Evolutionary conservation across 1,140 invertebrate species (phyloP).

Genomic region (Pissodes strobi): DNA sequence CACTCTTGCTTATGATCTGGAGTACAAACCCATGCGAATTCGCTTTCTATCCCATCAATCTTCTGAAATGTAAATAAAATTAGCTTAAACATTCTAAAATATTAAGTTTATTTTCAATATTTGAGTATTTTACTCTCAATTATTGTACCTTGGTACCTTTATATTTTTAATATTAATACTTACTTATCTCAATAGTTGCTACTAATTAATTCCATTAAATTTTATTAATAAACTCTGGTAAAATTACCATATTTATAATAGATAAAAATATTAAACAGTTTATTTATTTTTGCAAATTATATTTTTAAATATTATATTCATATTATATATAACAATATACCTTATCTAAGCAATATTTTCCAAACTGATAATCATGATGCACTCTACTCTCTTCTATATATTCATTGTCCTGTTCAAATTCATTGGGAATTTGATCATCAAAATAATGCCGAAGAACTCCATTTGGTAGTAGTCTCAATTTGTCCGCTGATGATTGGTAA

Average conservation of each 20-base stretch:
- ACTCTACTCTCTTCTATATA: slow-evolving; percentile 58
- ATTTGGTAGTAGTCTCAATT: slow-evolving; percentile 67
- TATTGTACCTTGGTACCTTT: too few relatives aligned
- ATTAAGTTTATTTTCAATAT: too few relatives aligned
- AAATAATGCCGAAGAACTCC: slow-evolving; percentile 74
- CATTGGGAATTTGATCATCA: slow-evolving; percentile 57
- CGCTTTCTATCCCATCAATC: slow-evolving; percentile 55
- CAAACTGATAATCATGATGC: slow-evolving; percentile 72
- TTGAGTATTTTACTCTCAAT: too few relatives aligned
- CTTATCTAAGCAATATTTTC: slow-evolving; percentile 80
- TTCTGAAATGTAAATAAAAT: too few relatives aligned
- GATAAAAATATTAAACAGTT: too few relatives aligned
- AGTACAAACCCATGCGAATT: slow-evolving; percentile 75
- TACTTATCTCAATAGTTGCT: too few relatives aligned
- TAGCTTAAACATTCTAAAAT: too few relatives aligned
- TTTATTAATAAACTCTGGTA: too few relatives aligned
- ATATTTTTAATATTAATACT: too few relatives aligned
- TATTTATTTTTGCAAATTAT: too few relatives aligned
- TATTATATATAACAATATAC: slow-evolving; percentile 58
- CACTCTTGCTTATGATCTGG: slow-evolving; percentile 69
- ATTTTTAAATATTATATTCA: not conserved
- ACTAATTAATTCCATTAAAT: too few relatives aligned
- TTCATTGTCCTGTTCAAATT: slow-evolving; percentile 56
- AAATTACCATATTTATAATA: too few relatives aligned
- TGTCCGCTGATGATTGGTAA: slow-evolving; percentile 62